Conservation (phyloP, 1,140 invertebrate species). For the Muscidifurax raptorellus region DNA sequence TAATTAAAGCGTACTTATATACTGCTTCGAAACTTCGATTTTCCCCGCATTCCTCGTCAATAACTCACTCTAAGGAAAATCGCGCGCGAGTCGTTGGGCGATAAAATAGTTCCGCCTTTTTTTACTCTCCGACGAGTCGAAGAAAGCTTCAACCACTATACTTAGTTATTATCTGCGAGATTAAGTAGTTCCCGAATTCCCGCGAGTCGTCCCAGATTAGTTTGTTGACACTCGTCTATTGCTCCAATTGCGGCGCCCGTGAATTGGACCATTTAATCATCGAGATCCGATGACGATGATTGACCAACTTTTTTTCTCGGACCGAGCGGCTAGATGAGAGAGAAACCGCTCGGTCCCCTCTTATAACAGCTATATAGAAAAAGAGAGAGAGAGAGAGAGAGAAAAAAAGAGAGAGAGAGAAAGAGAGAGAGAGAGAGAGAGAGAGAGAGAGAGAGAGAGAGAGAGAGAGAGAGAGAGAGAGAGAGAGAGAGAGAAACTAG, state of each 20-base stretch:
- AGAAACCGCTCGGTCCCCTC: background rate
- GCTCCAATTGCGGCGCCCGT: slow-evolving; percentile 15
- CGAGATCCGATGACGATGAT: background rate
- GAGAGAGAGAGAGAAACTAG: no score
- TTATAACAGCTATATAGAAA: background rate
- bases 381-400: background rate
- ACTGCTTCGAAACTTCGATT: background rate
- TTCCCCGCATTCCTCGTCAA: background rate
- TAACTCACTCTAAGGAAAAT: background rate
- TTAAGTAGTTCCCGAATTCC: slow-evolving; percentile 20
- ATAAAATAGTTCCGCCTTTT: background rate
- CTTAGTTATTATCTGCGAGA: slow-evolving; percentile 29
- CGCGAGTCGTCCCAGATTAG: slow-evolving; percentile 9
- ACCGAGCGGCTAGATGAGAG: background rate
- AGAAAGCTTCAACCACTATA: background rate
- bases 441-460: no score
- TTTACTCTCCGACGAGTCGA: background rate
- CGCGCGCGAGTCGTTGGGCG: background rate
- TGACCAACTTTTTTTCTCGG: slow-evolving; percentile 10
- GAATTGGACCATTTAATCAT: slow-evolving; percentile 24
- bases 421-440: no score
- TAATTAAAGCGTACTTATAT: no score
- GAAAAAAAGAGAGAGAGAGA: no score
- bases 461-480: no score
- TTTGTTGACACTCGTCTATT: slow-evolving; percentile 37